Evolutionary conservation across 1,140 invertebrate genomes (phyloP).

Genomic region (Littorina saxatilis): DNA sequence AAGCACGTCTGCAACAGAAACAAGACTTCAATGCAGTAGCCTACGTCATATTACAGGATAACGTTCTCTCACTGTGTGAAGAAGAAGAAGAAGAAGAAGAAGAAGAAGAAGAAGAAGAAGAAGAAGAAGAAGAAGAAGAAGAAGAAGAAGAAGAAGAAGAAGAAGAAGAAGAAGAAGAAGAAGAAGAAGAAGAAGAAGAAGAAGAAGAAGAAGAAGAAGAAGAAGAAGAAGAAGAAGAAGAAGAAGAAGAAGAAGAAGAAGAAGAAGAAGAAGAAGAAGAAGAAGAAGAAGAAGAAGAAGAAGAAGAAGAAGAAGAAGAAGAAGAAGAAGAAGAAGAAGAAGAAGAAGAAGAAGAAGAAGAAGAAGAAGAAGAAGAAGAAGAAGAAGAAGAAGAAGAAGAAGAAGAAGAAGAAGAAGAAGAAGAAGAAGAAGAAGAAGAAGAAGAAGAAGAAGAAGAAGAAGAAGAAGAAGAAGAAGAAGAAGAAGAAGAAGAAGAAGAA

Average conservation of each 20-base stretch:
- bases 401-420: too few species aligned
- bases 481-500: too few species aligned
- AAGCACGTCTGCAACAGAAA: constrained; percentile 54
- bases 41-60: neutral
- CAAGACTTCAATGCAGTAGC: neutral
- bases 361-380: too few species aligned
- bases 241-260: neutral
- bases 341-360: too few species aligned
- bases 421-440: too few species aligned
- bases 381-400: too few species aligned
- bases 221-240: neutral
- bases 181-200: neutral
- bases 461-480: too few species aligned
- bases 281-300: neutral
- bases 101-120: too few species aligned
- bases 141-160: neutral
- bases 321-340: too few species aligned
- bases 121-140: neutral
- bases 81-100: neutral
- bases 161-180: neutral
- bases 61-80: neutral
- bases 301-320: too few species aligned
- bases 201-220: neutral
- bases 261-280: constrained; percentile 5
- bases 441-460: too few species aligned